Percentiles rank a stretch among this genome's conserved stretches.
Conservation (phyloP, 2,797 vertebrate genomes). For the Ibycter americanus region DNA sequence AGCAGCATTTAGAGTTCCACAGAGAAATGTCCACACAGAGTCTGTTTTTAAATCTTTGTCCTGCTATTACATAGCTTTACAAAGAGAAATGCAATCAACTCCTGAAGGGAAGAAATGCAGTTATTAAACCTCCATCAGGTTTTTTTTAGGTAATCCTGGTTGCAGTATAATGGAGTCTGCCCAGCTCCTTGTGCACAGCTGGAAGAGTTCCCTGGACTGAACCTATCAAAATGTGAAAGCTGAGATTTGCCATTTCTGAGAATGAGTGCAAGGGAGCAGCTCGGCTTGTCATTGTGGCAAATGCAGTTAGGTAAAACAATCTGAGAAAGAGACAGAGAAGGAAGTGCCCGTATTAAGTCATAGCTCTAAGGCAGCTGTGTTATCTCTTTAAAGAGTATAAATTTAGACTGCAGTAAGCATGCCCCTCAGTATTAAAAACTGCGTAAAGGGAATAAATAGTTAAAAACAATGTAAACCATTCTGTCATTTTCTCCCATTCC, state of each 20-base stretch:
- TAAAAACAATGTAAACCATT: not conserved
- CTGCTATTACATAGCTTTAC: not conserved
- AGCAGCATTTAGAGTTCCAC: not conserved
- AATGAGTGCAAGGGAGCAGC: not conserved
- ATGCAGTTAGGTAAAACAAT: not conserved
- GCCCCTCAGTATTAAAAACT: not conserved
- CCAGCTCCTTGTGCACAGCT: not conserved
- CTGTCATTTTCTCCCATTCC: not conserved
- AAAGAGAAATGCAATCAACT: not conserved
- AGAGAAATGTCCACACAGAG: not conserved
- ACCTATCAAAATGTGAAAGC: not conserved
- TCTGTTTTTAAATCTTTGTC: not conserved
- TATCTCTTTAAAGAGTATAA: not conserved
- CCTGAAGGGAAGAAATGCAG: not conserved
- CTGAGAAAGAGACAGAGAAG: not conserved
- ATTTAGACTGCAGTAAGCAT: not conserved
- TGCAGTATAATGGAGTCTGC: not conserved
- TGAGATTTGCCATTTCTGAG: not conserved
- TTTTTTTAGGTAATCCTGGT: not conserved
- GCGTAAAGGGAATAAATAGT: not conserved
- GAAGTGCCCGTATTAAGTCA: not conserved
- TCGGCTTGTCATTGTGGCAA: not conserved
- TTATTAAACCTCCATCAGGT: not conserved
- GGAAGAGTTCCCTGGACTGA: not conserved
- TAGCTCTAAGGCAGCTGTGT: not conserved